These are phyloP conservation scores for Hetaerina americana DNA, from an alignment of 1,140 invertebrate species.

Conservation along the genomic window DNA sequence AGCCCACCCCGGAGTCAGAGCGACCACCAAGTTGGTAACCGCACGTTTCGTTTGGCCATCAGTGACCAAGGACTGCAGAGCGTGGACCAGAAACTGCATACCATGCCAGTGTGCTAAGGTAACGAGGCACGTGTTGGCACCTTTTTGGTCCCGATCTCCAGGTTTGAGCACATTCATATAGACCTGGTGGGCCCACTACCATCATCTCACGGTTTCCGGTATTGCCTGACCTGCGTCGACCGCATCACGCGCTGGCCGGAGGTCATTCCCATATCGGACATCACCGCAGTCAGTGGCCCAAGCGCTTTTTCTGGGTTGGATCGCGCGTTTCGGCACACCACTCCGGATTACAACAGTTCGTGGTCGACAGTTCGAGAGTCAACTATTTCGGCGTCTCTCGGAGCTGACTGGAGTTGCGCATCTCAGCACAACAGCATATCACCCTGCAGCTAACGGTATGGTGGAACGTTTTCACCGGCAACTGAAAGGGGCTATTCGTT, in stretches of 20 bases:
- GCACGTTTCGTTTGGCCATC: conserved; percentile 30
- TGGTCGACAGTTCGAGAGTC: conserved; percentile 22
- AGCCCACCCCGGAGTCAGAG: conserved; percentile 17
- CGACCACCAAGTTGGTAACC: conserved; percentile 22
- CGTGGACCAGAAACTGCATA: conserved; percentile 18
- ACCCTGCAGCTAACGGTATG: conserved; percentile 27
- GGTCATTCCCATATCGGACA: conserved; percentile 19
- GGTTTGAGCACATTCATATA: conserved; percentile 22
- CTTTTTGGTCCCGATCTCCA: conserved; percentile 15
- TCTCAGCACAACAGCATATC: conserved; percentile 23
- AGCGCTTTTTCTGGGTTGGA: conserved; percentile 21
- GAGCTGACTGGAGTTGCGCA: conserved; percentile 16
- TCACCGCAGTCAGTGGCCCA: conserved; percentile 21
- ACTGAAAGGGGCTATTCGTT: conserved; percentile 23
- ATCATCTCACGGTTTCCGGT: conserved; percentile 15
- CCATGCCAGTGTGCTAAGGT: conserved; percentile 23
- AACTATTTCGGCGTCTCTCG: conserved; percentile 15
- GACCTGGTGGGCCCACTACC: conserved; percentile 25
- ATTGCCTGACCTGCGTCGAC: conserved; percentile 23
- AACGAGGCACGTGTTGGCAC: conserved; percentile 14
- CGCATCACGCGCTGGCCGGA: conserved; percentile 24
- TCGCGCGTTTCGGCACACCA: conserved; percentile 25
- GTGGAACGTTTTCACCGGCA: conserved; percentile 28
- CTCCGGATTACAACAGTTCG: background rate
- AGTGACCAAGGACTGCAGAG: conserved; percentile 19